These are phyloP conservation scores for Ectobius pallidus DNA, from an alignment of 2,888 invertebrate genomes.

Conservation along the genomic window DNA sequence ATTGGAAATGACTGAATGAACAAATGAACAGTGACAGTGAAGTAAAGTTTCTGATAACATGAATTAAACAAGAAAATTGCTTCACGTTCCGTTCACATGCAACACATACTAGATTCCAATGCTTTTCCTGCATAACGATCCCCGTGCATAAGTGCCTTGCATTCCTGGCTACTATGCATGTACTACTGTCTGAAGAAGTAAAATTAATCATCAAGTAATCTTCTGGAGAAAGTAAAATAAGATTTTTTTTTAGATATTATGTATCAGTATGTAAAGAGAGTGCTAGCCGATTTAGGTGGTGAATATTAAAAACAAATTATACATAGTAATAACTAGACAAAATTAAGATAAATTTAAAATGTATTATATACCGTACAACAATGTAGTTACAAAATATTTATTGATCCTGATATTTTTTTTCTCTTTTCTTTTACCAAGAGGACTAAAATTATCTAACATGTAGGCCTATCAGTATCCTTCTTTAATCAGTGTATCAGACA, in stretches of 20 bases:
- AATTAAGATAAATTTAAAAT: no score
- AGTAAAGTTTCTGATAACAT: background rate
- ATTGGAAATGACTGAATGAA: background rate
- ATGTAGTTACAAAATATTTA: no score
- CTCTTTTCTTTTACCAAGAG: no score
- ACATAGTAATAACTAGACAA: no score
- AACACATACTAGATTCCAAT: conserved; percentile 4
- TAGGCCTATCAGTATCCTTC: no score
- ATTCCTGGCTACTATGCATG: background rate
- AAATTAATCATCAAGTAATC: conserved; percentile 5
- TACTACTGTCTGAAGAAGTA: background rate
- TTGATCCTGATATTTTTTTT: no score
- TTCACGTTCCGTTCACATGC: background rate
- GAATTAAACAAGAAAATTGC: background rate
- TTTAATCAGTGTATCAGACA: no score
- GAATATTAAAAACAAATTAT: no score
- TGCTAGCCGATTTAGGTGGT: background rate
- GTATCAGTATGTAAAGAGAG: background rate
- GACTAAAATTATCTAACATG: no score
- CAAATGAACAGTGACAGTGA: background rate
- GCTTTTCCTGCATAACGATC: background rate
- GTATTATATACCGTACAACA: no score
- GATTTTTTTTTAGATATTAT: background rate
- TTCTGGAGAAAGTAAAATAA: background rate
- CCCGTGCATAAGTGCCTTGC: conserved; percentile 6